Base-by-base conservation (phyloP, 2,113 vertebrate genomes). In the Paracanthobrama guichenoti region DNA sequence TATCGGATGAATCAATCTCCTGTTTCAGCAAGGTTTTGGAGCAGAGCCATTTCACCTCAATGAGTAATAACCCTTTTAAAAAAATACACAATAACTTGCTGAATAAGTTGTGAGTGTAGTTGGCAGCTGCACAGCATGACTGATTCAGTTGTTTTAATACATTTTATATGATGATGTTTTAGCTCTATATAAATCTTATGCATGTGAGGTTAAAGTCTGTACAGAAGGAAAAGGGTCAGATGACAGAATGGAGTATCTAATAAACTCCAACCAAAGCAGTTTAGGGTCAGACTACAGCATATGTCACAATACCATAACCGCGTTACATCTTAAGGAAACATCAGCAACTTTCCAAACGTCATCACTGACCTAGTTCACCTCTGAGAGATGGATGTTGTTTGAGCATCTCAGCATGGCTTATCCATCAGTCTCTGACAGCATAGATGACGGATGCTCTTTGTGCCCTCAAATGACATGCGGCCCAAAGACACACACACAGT, bases 361-460 rank as follows among this genome's bases (percentile, higher is more conserved):
- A 48, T 73, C 12, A 24, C 71, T 79, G 83, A 72, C 79, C 39
- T 71, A 67, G 79, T 79, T 85, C 83, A 64, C 83, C 81, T 31
- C 24, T 62, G 24, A 62, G 12, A 82, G 42, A 77, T 62, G 67
- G 66, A 85, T 26, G 46, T 64, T 72, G 53, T 73, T 82, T 84
- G 62, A 84, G 74, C 44, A 39, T 78, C 64, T 59, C 84, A 48
- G 59, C 71, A 57, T 28, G 80, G 64, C 62, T 53, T 62, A 87
- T 55, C 55, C 42, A 46, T 84, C 62, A 82, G 28, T 82, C 73
- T 77, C 50, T 81, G 86, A 59, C 77, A 66, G 53, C 16, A 11
- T 57, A 10, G 24, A 35, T 85, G 78, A 66, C 79, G 7, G 50
- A 84, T 81, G 82, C n/a, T 26, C 39, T 84, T 26, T 74, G 77